phyloP scores from a whole-genome alignment of 2,113 vertebrate genomes.

The Lasiurus cinereus region DNA sequence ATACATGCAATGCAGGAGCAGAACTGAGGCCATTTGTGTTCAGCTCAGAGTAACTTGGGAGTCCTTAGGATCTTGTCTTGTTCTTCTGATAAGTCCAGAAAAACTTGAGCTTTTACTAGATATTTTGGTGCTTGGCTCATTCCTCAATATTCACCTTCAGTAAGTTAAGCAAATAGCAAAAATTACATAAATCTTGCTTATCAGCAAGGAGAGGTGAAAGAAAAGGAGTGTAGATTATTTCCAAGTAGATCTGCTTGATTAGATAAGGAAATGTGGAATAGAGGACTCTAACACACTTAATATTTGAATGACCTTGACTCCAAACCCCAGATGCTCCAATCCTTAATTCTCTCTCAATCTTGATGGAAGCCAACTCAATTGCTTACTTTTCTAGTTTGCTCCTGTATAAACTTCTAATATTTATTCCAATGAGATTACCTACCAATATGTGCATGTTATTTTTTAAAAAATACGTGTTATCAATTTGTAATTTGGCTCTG shows the following conservation, averaged over 20 bases:
- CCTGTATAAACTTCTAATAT: background rate
- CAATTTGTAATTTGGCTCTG: conserved; percentile 7
- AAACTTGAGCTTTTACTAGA: background rate
- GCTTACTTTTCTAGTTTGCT: background rate
- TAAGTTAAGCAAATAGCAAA: conserved; percentile 11
- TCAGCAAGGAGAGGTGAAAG: background rate
- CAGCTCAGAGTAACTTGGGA: background rate
- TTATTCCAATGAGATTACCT: conserved; percentile 16
- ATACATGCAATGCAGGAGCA: background rate
- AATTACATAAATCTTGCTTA: background rate
- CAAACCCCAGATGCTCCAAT: background rate
- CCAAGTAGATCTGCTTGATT: background rate
- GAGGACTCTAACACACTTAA: background rate
- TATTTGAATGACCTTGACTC: background rate
- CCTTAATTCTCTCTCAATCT: background rate
- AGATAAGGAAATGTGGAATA: background rate
- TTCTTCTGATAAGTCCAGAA: background rate
- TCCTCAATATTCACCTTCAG: background rate
- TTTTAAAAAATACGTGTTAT: background rate
- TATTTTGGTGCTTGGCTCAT: background rate
- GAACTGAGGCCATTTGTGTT: background rate
- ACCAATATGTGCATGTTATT: background rate
- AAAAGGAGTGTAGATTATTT: background rate
- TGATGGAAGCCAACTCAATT: background rate
- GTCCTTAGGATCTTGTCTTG: background rate